Evolutionary conservation across 1,140 invertebrate species (phyloP).

Genomic region (Triops longicaudatus): DNA sequence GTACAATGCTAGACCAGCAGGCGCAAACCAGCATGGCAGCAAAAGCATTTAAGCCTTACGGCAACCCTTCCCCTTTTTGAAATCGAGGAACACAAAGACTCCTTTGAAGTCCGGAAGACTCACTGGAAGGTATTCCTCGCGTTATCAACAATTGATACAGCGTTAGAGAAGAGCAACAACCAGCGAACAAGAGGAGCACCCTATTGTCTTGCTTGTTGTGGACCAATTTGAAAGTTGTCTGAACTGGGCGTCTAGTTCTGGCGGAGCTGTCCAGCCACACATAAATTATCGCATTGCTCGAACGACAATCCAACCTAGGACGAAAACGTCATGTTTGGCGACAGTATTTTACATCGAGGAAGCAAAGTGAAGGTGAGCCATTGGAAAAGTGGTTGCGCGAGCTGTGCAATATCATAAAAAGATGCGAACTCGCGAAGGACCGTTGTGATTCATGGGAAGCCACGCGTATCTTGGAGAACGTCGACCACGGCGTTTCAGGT

Average conservation of each 20-base stretch:
- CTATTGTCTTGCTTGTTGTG: no score
- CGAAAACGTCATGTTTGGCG: not conserved
- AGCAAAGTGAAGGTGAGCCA: not conserved
- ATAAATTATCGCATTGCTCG: no score
- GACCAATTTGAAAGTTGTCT: no score
- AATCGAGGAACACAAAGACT: slow-evolving; percentile 1
- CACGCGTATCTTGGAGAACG: not conserved
- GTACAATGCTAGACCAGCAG: no score
- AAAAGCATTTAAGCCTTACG: not conserved
- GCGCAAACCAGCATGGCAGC: no score
- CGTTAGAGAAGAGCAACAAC: no score
- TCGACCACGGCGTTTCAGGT: not conserved
- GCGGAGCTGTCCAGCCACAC: no score
- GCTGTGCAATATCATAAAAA: not conserved
- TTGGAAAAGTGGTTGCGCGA: slow-evolving; percentile 16
- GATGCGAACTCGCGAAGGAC: not conserved
- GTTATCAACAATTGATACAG: slow-evolving; percentile 10
- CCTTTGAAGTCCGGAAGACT: not conserved
- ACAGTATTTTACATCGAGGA: not conserved
- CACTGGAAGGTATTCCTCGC: not conserved
- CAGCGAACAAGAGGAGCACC: no score
- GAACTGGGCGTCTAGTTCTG: no score
- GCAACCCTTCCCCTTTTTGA: not conserved
- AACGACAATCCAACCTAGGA: not conserved
- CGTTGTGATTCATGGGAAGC: not conserved